Evolutionary conservation across 1,140 invertebrate species (phyloP).

Genomic region (Solen grandis): DNA sequence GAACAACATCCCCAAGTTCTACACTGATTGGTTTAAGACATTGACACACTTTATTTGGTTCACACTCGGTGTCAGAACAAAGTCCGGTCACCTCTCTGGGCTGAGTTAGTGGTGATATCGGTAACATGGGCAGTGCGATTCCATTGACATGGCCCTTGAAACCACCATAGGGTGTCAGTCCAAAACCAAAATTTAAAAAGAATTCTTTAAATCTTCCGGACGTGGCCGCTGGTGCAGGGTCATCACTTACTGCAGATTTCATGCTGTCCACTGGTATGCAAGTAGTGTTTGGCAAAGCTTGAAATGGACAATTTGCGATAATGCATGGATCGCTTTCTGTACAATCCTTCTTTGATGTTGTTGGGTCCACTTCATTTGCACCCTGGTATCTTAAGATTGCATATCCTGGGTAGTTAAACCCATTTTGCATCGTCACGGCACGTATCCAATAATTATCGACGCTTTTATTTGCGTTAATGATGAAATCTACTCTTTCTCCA

Average conservation of each 20-base stretch:
- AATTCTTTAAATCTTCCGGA: conserved; percentile 52
- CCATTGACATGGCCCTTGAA: conserved; percentile 50
- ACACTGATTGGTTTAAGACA: conserved; percentile 28
- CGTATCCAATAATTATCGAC: conserved; percentile 91
- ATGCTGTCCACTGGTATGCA: conserved; percentile 48
- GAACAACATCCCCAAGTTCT: conserved; percentile 41
- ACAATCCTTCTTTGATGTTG: conserved; percentile 73
- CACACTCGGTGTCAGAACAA: conserved; percentile 41
- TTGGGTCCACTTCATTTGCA: conserved; percentile 25
- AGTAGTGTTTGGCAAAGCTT: conserved; percentile 26
- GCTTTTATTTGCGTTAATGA: conserved; percentile 87
- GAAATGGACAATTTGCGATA: conserved; percentile 64
- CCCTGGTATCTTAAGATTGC: conserved; percentile 90
- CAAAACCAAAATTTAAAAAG: conserved; percentile 61
- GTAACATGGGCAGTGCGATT: conserved; percentile 29
- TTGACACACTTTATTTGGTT: conserved; percentile 30
- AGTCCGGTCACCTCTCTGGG: conserved; percentile 25
- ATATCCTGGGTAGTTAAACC: conserved; percentile 84
- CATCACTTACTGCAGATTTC: background rate
- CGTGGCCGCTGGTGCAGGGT: conserved; percentile 1
- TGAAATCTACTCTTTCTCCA: conserved; percentile 93
- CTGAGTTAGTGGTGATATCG: conserved; percentile 57
- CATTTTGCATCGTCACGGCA: conserved; percentile 86
- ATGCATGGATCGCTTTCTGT: conserved; percentile 35
- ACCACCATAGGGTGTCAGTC: background rate